A percentile compares a stretch with the other conserved stretches of the same genome.
These are phyloP conservation scores for Poeciliopsis occidentalis DNA, from an alignment of 2,113 vertebrate genomes.

Conservation along the genomic window DNA sequence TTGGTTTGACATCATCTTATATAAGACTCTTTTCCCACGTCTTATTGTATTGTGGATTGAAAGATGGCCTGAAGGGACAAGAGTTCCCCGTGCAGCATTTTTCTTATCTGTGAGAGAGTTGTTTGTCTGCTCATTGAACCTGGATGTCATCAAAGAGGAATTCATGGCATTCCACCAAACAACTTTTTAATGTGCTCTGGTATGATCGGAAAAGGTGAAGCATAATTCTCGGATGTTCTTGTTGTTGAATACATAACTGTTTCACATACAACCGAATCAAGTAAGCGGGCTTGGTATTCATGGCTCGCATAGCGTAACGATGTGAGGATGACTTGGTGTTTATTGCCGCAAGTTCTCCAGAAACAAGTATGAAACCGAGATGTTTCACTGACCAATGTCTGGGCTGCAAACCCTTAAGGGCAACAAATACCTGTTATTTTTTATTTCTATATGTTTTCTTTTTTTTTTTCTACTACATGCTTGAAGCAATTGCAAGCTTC, in stretches of 20 bases:
- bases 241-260: neutral
- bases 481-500: neutral
- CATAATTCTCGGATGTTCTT: neutral
- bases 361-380: constrained; percentile 14
- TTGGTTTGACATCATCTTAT: constrained; percentile 20
- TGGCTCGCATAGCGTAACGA: neutral
- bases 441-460: neutral
- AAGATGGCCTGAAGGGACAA: constrained; percentile 13
- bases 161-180: constrained; percentile 47
- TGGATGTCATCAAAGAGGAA: constrained; percentile 38
- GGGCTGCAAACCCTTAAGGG: neutral
- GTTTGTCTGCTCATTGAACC: constrained; percentile 11
- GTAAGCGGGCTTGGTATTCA: constrained; percentile 14
- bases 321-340: neutral
- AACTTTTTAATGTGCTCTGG: neutral
- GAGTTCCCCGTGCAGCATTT: neutral
- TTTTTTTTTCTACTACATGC: neutral
- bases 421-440: neutral
- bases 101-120: constrained; percentile 37
- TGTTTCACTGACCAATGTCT: constrained; percentile 5
- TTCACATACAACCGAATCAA: neutral
- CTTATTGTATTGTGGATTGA: neutral
- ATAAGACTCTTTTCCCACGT: constrained; percentile 29
- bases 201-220: neutral
- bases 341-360: neutral